phyloP scores from a whole-genome alignment of 2,888 invertebrate species.

The Agriopis leucophaearia region DNA sequence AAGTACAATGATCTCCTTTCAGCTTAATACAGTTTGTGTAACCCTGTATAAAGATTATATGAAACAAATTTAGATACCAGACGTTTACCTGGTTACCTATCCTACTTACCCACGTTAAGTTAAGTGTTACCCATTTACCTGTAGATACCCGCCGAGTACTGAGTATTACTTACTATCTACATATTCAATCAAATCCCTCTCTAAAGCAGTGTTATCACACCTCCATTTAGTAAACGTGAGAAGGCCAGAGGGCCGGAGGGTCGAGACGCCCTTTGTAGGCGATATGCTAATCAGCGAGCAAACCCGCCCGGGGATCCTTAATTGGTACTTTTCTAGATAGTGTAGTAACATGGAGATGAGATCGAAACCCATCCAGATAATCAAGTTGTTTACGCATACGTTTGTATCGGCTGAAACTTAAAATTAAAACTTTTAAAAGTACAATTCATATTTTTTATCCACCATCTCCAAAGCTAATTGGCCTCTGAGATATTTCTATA shows the following conservation, averaged over 20 bases:
- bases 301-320: conserved; percentile 18
- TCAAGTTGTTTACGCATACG: conserved; percentile 1
- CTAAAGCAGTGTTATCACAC: conserved; percentile 16
- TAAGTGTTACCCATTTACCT: conserved; percentile 1
- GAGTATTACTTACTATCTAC: conserved; percentile 14
- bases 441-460: no score
- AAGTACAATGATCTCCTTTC: no score
- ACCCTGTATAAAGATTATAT: not conserved
- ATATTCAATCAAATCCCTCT: conserved; percentile 26
- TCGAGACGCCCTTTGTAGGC: conserved; percentile 37
- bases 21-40: no score
- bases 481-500: not conserved
- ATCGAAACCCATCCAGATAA: conserved; percentile 12
- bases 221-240: conserved; percentile 16
- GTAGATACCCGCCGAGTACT: not conserved
- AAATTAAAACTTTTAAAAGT: no score
- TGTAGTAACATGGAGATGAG: conserved; percentile 5
- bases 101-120: no score
- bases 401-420: no score
- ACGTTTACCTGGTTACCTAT: no score
- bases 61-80: no score
- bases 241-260: conserved; percentile 21
- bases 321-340: conserved; percentile 26
- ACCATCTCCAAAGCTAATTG: not conserved
- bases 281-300: conserved; percentile 30